A percentile compares a stretch with the other conserved stretches of the same genome.
Conservation (phyloP, 2,888 invertebrate genomes). For the Parnassius orleans region DNA sequence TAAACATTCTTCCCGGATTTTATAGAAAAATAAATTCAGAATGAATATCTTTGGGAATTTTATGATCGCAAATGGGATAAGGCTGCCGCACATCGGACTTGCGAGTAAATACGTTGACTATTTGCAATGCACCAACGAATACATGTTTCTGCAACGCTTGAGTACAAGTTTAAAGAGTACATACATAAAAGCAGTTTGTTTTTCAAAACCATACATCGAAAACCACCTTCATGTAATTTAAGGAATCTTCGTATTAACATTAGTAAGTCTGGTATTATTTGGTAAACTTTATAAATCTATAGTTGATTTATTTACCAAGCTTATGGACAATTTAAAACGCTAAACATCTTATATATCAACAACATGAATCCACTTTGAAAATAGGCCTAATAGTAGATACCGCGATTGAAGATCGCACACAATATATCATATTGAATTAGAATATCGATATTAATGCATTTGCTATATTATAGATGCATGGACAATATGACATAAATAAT, state of each 20-base stretch:
- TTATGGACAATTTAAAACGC: conserved; percentile 8
- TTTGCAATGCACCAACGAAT: conserved; percentile 1
- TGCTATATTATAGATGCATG: too few relatives aligned
- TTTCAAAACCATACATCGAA: conserved; percentile 3
- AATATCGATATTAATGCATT: too few relatives aligned
- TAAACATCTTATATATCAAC: neutral
- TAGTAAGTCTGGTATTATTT: neutral
- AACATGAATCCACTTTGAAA: neutral
- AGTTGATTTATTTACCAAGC: conserved; percentile 8
- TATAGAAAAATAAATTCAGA: conserved; percentile 33
- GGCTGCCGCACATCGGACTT: conserved; percentile 15
- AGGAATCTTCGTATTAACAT: neutral
- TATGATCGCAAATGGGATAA: conserved; percentile 18
- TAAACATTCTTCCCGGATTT: conserved; percentile 30
- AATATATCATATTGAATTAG: too few relatives aligned
- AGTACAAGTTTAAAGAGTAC: neutral
- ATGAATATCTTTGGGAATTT: conserved; percentile 29
- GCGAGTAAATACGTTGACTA: conserved; percentile 5
- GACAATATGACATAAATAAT: too few relatives aligned
- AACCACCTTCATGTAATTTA: neutral
- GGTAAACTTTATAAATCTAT: conserved; percentile 1
- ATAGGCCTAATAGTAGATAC: conserved; percentile 7
- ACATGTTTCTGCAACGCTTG: neutral
- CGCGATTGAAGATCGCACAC: neutral
- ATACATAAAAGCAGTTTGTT: neutral